Conservation (phyloP, 2,113 vertebrate species). For the Perca flavescens region DNA sequence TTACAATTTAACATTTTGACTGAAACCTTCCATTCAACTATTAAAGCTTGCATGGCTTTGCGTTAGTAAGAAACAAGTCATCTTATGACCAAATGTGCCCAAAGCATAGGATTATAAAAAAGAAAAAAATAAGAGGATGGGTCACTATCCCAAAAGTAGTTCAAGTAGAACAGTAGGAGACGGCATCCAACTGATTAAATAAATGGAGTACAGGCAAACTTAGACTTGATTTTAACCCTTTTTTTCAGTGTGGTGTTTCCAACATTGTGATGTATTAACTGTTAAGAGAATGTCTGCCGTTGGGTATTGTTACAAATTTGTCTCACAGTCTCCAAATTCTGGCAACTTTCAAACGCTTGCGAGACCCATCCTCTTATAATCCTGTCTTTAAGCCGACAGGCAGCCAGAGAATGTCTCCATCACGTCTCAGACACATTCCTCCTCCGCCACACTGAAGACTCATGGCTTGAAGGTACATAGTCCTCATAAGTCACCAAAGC, state of each 20-base stretch:
- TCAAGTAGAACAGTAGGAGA: not conserved
- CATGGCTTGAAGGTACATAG: slow-evolving; percentile 28
- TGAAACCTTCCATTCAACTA: slow-evolving; percentile 10
- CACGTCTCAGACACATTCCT: slow-evolving; percentile 7
- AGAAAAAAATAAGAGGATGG: not conserved
- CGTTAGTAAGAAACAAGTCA: slow-evolving; percentile 37
- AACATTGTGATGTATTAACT: not conserved
- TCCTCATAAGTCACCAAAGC: slow-evolving; percentile 43
- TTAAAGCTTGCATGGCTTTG: slow-evolving; percentile 42
- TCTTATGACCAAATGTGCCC: slow-evolving; percentile 43
- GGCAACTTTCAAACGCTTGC: not conserved
- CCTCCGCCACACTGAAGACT: slow-evolving; percentile 12
- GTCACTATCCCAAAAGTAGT: slow-evolving; percentile 9
- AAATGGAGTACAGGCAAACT: not conserved
- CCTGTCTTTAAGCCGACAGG: slow-evolving; percentile 13
- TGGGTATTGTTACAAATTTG: not conserved
- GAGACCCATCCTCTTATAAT: slow-evolving; percentile 29
- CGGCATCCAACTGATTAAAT: not conserved
- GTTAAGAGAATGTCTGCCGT: not conserved
- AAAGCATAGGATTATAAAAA: slow-evolving; percentile 26
- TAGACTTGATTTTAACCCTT: slow-evolving; percentile 5
- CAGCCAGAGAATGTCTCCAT: slow-evolving; percentile 26
- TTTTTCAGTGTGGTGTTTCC: not conserved
- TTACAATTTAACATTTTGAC: slow-evolving; percentile 38
- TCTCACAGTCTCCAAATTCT: not conserved